Evolutionary conservation across 2,888 invertebrate genomes (phyloP), one percentile per base, ranked within the genome.

Genomic region (Caenorhabditis imperialis): DNA sequence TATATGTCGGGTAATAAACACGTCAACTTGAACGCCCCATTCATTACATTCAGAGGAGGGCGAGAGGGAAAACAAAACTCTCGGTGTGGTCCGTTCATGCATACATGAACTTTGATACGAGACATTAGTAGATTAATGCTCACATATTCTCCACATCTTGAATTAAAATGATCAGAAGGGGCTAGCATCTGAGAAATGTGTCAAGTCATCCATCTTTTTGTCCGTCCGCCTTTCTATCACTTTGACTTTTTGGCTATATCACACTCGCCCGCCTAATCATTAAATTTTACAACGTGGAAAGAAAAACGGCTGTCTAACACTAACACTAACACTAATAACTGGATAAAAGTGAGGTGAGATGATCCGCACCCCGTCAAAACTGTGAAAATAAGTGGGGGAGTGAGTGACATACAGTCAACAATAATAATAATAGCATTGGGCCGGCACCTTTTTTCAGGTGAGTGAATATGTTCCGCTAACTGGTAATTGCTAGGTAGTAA

Each of bases 401-500:
- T 30, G 30, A 30, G 7, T 7, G 30, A 30, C 30, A 30, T 6
- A 30, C 30, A 30, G 57, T 51, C 50, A 57, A 50, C 22, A 20
- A 48, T 47, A 57, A 57, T 57, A 67, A 50, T 65, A 50, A 44
- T 50, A 48, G 50, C 50, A 51, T 51, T 33, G 35, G n/a, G 57
- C 3, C 35, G 47, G 35, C 65, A 42, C 45, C 38, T 54, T 62
- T 65, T 67, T 67, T 67, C 67, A 67, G 67, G 57, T 67, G 55
- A 67, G 44, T 67, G 67, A 33, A 45, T 57, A 33, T 67, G 37
- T 65, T 51, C 45, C 57, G 51, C 51, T 57, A 67, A 67, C 67
- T 67, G 67, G 67, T 67, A 67, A 67, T 67, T 67, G 67, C 40
- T 51, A 57, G 18, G 50, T 67, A 8, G 16, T 67, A 57, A 23